Evolutionary conservation across 2,797 vertebrate species (phyloP).

Genomic region (Varecia variegata): DNA sequence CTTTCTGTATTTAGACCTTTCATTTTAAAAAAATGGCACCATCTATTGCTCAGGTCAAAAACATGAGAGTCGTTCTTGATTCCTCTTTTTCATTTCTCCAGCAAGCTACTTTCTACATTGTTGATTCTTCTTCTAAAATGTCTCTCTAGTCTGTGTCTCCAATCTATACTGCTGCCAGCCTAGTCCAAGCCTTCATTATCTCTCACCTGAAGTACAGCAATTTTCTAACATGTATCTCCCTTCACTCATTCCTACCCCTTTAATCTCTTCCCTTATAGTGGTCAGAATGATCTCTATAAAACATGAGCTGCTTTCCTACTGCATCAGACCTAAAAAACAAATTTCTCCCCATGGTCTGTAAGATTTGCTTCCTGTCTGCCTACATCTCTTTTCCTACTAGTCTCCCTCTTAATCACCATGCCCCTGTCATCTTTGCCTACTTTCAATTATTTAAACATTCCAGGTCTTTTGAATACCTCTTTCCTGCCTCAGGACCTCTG

Average conservation of each 20-base stretch:
- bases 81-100: background rate
- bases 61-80: background rate
- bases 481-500: background rate
- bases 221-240: background rate
- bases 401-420: background rate
- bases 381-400: background rate
- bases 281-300: background rate
- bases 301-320: background rate
- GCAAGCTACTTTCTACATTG: background rate
- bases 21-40: background rate
- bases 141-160: background rate
- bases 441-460: conserved; percentile 15
- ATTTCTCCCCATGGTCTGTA: background rate
- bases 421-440: background rate
- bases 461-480: background rate
- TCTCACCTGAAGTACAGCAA: background rate
- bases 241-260: background rate
- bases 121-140: background rate
- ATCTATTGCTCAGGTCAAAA: conserved; percentile 19
- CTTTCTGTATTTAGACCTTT: background rate
- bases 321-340: background rate
- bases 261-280: background rate
- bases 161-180: background rate
- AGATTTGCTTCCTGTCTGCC: background rate
- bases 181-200: background rate